Percentiles rank a stretch among this genome's conserved stretches.
phyloP scores from a whole-genome alignment of 2,888 invertebrate genomes.

The Lasioglossum leucozonium region DNA sequence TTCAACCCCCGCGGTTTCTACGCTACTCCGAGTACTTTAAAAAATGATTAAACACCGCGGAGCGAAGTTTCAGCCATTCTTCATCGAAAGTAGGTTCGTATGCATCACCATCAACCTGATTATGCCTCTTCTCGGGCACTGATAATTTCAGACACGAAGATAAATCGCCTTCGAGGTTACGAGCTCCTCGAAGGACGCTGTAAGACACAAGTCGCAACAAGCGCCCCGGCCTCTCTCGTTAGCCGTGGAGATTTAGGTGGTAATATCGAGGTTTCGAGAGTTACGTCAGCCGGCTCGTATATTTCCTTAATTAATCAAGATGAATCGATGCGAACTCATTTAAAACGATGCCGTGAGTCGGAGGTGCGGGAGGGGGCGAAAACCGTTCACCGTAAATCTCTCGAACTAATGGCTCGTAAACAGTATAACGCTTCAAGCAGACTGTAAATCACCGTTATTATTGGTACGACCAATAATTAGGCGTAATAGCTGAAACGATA shows the following conservation, averaged over 20 bases:
- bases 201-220: background rate
- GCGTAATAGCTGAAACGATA: conserved; percentile 61
- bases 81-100: background rate
- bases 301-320: conserved; percentile 65
- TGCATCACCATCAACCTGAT: conserved; percentile 2
- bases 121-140: background rate
- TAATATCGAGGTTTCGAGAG: conserved; percentile 15
- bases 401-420: conserved; percentile 65
- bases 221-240: conserved; percentile 16
- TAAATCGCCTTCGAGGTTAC: conserved; percentile 2
- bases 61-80: background rate
- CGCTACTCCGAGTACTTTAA: background rate
- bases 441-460: conserved; percentile 69
- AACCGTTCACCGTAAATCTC: conserved; percentile 68
- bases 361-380: background rate
- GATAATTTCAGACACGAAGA: conserved; percentile 1
- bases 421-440: conserved; percentile 57
- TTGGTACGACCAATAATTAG: conserved; percentile 65
- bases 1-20: background rate
- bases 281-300: conserved; percentile 12
- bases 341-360: conserved; percentile 17
- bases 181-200: background rate
- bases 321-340: conserved; percentile 49
- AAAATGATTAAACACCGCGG: background rate
- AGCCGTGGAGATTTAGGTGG: conserved; percentile 22